Percentiles rank a stretch among this genome's conserved stretches.
phyloP scores from a whole-genome alignment of 2,797 vertebrate species.

The Rousettus madagascariensis region DNA sequence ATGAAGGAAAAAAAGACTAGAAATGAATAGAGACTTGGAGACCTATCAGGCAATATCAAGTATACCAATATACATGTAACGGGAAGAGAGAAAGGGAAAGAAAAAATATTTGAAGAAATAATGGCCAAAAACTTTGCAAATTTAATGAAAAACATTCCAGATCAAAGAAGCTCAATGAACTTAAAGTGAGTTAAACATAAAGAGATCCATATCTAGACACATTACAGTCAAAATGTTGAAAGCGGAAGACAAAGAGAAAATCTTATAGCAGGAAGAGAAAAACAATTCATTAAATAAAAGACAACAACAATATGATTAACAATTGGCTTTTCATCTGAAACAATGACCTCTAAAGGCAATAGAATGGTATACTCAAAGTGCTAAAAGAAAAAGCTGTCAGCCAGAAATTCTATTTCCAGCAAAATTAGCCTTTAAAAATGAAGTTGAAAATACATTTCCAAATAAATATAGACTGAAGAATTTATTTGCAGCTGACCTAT shows the following conservation, averaged over 20 bases:
- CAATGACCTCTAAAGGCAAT: not conserved
- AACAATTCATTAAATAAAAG: not conserved
- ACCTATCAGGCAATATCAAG: not conserved
- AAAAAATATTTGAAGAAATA: constrained; percentile 36
- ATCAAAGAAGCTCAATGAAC: not conserved
- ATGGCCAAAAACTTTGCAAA: not conserved
- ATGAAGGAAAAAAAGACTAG: not conserved
- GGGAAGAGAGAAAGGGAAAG: not conserved
- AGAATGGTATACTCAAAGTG: not conserved
- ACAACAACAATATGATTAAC: not conserved
- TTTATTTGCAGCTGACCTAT: not conserved
- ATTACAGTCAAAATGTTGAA: not conserved
- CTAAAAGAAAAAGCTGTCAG: not conserved
- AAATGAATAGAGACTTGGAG: constrained; percentile 21
- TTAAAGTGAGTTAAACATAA: constrained; percentile 1
- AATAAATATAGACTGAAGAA: constrained; percentile 32
- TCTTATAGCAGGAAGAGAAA: not conserved
- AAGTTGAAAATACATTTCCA: constrained; percentile 7
- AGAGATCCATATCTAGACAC: not conserved
- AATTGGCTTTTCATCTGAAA: constrained; percentile 35
- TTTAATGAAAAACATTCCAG: not conserved
- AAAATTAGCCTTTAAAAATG: constrained; percentile 20
- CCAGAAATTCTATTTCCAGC: constrained; percentile 48
- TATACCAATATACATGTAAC: not conserved
- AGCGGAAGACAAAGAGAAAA: constrained; percentile 9